Evolutionary conservation across 1,140 invertebrate species (phyloP).

Genomic region (Sycobia sp.): DNA sequence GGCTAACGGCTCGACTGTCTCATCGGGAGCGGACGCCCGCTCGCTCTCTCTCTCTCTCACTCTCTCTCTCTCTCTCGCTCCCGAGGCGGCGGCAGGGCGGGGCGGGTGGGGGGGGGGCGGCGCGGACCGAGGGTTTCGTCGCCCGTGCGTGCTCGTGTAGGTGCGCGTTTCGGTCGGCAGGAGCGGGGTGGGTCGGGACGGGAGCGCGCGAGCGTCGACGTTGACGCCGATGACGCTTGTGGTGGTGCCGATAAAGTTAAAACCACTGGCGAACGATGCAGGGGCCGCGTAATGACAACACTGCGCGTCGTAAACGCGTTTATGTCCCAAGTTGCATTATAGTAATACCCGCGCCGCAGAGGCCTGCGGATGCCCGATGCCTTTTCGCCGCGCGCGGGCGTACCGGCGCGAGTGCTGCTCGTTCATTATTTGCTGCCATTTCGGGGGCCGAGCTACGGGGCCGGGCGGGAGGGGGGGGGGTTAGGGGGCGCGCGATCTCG

Average conservation of each 20-base stretch:
- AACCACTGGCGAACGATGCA: conserved; percentile 57
- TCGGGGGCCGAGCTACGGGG: not conserved
- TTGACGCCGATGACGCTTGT: conserved; percentile 40
- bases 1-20: no score
- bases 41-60: not conserved
- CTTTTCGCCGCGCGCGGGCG: conserved; percentile 37
- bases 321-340: conserved; percentile 62
- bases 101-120: no score
- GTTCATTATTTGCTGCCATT: conserved; percentile 22
- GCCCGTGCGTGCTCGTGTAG: conserved; percentile 14
- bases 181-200: conserved; percentile 18
- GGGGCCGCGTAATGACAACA: conserved; percentile 61
- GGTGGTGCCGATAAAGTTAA: conserved; percentile 59
- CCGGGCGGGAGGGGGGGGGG: no score
- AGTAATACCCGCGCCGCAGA: conserved; percentile 55
- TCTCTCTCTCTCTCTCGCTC: not conserved
- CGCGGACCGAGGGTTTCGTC: no score
- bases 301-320: conserved; percentile 62
- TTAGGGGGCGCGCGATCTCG: no score
- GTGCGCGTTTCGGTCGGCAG: conserved; percentile 16
- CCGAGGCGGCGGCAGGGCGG: no score
- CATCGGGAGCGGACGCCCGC: not conserved
- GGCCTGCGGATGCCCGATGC: conserved; percentile 47
- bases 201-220: conserved; percentile 28
- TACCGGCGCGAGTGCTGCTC: conserved; percentile 19